A percentile compares a stretch with the other conserved stretches of the same genome.
Conservation (phyloP, 1,140 invertebrate genomes). For the Bicyclus anynana region DNA sequence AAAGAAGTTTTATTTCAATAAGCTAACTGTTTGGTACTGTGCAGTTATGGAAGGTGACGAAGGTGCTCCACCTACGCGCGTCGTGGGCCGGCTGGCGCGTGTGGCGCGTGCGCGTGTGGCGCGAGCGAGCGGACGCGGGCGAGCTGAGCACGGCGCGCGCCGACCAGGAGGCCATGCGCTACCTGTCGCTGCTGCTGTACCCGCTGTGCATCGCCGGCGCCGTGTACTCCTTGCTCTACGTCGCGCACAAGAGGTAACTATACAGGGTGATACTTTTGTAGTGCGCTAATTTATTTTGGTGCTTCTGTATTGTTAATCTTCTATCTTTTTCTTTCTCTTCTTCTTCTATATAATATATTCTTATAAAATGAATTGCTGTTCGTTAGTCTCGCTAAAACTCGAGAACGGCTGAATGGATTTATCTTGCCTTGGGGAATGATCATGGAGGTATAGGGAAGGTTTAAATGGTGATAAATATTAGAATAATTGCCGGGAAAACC, state of each 20-base stretch:
- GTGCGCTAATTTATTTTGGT: too few species aligned
- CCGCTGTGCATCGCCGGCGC: conserved; percentile 92
- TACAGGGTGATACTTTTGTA: neutral
- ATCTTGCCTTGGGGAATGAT: too few species aligned
- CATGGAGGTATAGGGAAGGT: too few species aligned
- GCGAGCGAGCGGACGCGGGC: conserved; percentile 76
- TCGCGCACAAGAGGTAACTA: conserved; percentile 90
- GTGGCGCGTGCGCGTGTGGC: conserved; percentile 63
- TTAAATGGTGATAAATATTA: too few species aligned
- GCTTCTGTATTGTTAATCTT: too few species aligned
- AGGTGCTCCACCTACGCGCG: conserved; percentile 89
- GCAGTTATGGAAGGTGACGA: conserved; percentile 96
- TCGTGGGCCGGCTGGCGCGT: conserved; percentile 66
- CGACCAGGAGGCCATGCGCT: conserved; percentile 94
- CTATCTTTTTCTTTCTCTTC: too few species aligned
- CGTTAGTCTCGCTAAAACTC: too few species aligned
- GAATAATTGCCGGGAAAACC: too few species aligned
- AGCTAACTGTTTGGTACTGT: neutral
- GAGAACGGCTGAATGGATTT: too few species aligned
- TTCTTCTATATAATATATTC: too few species aligned
- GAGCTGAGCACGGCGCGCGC: conserved; percentile 90
- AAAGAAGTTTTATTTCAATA: neutral
- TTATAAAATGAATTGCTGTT: too few species aligned
- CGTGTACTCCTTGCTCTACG: conserved; percentile 94
- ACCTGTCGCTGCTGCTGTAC: conserved; percentile 94